phyloP scores from a whole-genome alignment of 2,113 vertebrate genomes.

The Alethe diademata region DNA sequence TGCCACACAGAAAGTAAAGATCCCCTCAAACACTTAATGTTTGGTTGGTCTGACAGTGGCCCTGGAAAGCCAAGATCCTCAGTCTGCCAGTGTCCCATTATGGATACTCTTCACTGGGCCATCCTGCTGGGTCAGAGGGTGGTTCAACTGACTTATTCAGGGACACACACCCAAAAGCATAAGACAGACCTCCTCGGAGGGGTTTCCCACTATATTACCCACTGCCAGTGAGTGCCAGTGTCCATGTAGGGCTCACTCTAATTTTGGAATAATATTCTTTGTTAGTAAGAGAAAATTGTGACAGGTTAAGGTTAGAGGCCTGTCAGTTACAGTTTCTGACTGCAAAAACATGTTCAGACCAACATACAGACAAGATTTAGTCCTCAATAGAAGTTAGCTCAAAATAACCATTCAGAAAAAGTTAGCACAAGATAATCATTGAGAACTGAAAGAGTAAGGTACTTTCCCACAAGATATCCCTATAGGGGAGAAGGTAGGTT shows the following conservation, averaged over 20 bases:
- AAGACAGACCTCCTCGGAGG: not conserved
- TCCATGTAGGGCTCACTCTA: not conserved
- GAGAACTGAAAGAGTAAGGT: not conserved
- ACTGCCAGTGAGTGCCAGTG: not conserved
- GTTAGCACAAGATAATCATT: not conserved
- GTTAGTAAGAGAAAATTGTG: not conserved
- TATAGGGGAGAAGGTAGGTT: not conserved
- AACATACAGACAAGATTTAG: not conserved
- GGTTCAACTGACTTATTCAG: accelerated
- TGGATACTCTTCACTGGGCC: accelerated
- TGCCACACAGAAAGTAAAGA: not conserved
- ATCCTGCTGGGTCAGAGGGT: not conserved
- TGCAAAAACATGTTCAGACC: not conserved
- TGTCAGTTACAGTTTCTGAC: not conserved
- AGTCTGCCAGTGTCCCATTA: not conserved
- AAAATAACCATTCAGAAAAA: not conserved
- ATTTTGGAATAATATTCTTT: not conserved
- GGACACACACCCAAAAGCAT: not conserved
- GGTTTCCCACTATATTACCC: too few species aligned
- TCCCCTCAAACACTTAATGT: not conserved
- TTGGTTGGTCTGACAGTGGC: not conserved
- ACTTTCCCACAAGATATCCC: not conserved
- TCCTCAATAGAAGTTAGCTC: not conserved
- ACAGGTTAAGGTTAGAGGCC: not conserved
- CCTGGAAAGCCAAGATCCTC: not conserved